Conservation (phyloP, 2,113 vertebrate species). For the Rhinolophus sinicus region DNA sequence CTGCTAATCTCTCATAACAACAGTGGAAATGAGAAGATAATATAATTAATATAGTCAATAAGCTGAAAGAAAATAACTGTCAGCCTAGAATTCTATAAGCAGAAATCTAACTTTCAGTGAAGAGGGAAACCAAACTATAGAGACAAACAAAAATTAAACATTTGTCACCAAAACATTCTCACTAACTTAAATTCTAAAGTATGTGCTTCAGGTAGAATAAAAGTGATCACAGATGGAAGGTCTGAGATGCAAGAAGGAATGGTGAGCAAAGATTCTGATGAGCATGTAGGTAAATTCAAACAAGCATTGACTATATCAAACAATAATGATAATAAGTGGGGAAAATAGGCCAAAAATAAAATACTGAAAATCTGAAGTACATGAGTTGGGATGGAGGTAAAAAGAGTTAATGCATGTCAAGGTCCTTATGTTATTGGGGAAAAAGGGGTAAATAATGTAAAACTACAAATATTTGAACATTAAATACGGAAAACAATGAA, state of each 20-base stretch:
- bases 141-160: not conserved
- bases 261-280: not conserved
- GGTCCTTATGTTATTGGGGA: not conserved
- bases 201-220: not conserved
- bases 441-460: not conserved
- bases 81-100: not conserved
- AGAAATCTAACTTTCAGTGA: not conserved
- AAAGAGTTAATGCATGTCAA: not conserved
- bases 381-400: not conserved
- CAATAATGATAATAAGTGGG: not conserved
- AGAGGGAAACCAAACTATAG: not conserved
- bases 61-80: not conserved
- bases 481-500: not conserved
- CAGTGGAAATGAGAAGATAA: not conserved
- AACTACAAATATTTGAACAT: not conserved
- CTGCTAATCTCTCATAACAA: not conserved
- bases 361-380: not conserved
- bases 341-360: not conserved
- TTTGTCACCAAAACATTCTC: not conserved
- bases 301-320: not conserved
- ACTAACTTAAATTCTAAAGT: not conserved
- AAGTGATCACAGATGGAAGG: not conserved
- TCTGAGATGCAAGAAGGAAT: not conserved
- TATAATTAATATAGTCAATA: not conserved
- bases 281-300: not conserved